Conservation (phyloP, 2,797 vertebrate species). For the Cirrhinus mrigala region DNA sequence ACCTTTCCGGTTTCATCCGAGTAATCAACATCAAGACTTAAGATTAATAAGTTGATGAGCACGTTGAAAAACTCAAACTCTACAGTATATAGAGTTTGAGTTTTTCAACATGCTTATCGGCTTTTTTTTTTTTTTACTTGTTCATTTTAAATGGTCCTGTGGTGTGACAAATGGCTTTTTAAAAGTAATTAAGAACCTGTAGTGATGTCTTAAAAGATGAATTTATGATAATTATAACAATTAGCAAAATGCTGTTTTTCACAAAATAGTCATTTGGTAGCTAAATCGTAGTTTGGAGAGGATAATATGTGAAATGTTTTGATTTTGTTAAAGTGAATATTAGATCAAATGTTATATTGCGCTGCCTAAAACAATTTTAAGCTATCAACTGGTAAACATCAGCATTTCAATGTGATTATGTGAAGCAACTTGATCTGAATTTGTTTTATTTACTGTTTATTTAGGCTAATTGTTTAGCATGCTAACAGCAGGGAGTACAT, state of each 20-base stretch:
- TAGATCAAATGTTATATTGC: neutral
- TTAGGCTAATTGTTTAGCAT: neutral
- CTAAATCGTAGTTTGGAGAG: neutral
- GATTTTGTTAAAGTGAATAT: neutral
- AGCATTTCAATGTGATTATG: too few relatives aligned
- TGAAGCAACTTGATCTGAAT: too few relatives aligned
- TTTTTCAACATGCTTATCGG: constrained; percentile 3
- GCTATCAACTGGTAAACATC: too few relatives aligned
- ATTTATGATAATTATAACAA: neutral
- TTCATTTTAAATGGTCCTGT: neutral
- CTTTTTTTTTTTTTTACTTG: constrained; percentile 17
- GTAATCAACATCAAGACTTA: too few relatives aligned
- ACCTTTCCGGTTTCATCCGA: neutral
- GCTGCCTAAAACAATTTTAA: too few relatives aligned
- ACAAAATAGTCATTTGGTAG: neutral
- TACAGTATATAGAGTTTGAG: neutral
- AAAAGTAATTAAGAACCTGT: neutral
- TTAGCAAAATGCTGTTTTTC: neutral
- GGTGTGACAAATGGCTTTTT: neutral
- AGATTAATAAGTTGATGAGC: too few relatives aligned
- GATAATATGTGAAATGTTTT: neutral
- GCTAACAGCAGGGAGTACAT: neutral
- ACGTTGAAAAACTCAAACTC: too few relatives aligned
- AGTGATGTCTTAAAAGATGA: neutral
- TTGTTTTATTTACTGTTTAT: neutral